Conservation (phyloP, 2,113 vertebrate genomes). For the Macaca mulatta region DNA sequence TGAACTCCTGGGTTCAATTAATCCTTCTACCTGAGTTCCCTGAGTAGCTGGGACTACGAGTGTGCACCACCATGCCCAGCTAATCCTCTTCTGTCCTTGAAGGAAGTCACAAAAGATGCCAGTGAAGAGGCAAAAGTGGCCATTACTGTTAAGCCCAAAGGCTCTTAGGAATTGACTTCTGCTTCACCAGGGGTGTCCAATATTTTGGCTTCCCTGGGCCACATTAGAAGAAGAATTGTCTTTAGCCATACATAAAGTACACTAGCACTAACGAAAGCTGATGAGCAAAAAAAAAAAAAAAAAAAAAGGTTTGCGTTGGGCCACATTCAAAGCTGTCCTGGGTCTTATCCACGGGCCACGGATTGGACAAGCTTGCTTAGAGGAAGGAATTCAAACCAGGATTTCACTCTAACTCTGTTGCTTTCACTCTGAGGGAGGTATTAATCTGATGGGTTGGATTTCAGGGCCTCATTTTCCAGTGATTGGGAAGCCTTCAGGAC, state of each 20-base stretch:
- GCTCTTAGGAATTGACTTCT: background rate
- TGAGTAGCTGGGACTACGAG: background rate
- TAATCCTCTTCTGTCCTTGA: background rate
- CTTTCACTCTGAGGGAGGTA: background rate
- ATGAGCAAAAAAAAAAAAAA: too few species aligned
- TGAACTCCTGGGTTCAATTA: background rate
- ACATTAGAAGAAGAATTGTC: too few species aligned
- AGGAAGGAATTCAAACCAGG: background rate
- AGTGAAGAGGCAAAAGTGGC: background rate
- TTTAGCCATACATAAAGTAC: too few species aligned
- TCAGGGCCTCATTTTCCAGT: background rate
- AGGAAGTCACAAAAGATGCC: background rate
- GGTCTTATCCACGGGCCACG: too few species aligned
- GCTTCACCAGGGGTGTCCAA: background rate
- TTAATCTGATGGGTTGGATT: background rate
- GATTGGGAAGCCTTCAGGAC: background rate
- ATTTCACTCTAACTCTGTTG: background rate
- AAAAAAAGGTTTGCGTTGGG: too few species aligned
- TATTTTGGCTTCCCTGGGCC: too few species aligned
- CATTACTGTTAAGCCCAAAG: background rate
- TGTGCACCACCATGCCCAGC: background rate
- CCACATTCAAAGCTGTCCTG: too few species aligned
- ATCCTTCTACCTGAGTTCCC: background rate
- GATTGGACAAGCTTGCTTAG: background rate
- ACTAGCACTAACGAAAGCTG: too few species aligned